Percentiles rank a stretch among this genome's conserved stretches.
Evolutionary conservation across 2,113 vertebrate species (phyloP).

Genomic region (Sardina pilchardus): DNA sequence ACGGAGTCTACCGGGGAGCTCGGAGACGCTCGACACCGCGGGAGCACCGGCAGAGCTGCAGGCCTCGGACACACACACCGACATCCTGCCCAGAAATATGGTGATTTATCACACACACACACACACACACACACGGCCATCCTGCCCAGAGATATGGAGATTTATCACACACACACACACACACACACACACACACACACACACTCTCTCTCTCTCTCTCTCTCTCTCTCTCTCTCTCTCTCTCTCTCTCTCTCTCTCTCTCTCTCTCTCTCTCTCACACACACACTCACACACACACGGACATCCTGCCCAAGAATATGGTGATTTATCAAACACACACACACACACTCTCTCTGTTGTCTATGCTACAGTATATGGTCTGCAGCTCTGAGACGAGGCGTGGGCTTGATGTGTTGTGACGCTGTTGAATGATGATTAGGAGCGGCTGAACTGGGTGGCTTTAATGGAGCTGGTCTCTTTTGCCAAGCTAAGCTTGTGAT

Average conservation of each 20-base stretch:
- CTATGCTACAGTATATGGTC: too few species aligned
- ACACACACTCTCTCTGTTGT: too few species aligned
- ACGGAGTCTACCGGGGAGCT: neutral
- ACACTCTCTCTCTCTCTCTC: too few species aligned
- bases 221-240: too few species aligned
- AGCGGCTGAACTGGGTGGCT: neutral
- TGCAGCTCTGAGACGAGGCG: neutral
- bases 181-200: neutral
- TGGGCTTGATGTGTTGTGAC: conserved; percentile 34
- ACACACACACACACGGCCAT: neutral
- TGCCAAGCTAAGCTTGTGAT: neutral
- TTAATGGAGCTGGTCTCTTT: neutral
- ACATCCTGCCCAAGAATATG: too few species aligned
- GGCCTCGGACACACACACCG: neutral
- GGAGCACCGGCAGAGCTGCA: neutral
- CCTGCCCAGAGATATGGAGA: too few species aligned
- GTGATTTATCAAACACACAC: too few species aligned
- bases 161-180: too few species aligned
- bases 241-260: too few species aligned
- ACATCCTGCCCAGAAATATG: neutral
- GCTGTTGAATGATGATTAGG: conserved; percentile 27
- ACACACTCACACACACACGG: neutral
- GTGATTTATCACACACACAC: neutral
- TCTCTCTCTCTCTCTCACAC: too few species aligned
- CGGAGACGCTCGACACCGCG: neutral